A percentile compares a stretch with the other conserved stretches of the same genome.
Conservation (phyloP, 2,797 vertebrate genomes). For the Melanitta fusca region DNA sequence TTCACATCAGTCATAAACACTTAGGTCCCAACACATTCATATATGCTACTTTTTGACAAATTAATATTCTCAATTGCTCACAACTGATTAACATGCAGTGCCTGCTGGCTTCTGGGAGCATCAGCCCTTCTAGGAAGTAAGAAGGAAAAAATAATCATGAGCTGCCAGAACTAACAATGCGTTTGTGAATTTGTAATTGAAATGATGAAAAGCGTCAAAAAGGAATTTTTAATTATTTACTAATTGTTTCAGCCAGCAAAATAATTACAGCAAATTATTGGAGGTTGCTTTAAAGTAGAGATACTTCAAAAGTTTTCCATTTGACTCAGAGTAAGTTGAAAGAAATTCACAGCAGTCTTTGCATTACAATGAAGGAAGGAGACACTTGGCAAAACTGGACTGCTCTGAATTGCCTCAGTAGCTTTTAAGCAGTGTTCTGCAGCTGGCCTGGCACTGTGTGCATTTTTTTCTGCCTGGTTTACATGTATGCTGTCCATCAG, state of each 20-base stretch:
- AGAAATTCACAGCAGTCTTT: background rate
- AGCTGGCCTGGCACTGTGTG: background rate
- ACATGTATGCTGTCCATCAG: background rate
- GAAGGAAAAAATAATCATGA: background rate
- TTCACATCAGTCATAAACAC: background rate
- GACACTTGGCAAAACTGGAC: background rate
- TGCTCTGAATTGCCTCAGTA: background rate
- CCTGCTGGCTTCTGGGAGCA: background rate
- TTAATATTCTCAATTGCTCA: background rate
- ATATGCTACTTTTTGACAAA: slow-evolving; percentile 2
- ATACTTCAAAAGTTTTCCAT: background rate
- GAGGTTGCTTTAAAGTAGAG: background rate
- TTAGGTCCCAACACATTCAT: background rate
- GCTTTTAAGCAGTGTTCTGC: background rate
- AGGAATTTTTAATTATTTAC: slow-evolving; percentile 58
- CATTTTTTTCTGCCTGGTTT: background rate
- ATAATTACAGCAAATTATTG: slow-evolving; percentile 43
- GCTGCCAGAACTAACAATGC: slow-evolving; percentile 40
- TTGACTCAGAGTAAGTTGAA: slow-evolving; percentile 5
- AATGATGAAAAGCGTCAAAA: slow-evolving; percentile 13
- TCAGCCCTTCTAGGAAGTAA: background rate
- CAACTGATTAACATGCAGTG: slow-evolving; percentile 20
- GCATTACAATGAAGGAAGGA: background rate
- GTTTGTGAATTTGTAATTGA: slow-evolving; percentile 46
- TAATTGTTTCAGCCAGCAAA: slow-evolving; percentile 53